Base-by-base conservation (phyloP, 2,888 invertebrate species). In the Cheiracanthium punctorium region DNA sequence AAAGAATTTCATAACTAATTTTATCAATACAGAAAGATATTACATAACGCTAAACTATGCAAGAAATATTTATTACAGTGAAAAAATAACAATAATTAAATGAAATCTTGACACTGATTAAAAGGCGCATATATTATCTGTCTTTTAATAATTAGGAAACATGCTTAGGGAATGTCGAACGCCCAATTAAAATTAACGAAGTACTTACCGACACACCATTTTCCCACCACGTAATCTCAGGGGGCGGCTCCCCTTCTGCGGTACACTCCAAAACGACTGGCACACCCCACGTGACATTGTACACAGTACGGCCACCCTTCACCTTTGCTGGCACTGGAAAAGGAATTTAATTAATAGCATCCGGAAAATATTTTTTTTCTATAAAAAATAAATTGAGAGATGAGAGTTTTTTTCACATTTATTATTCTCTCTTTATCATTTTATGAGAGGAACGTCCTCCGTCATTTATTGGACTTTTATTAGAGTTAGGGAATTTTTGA, bases 181-280 rank as follows among this genome's bases (percentile, higher is more conserved):
- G 24, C 12, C 69, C 71, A 79, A 41, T 73, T 71, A 76, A 28
- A 76, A 77, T 24, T 20, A 32, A 33, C 48, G 65, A 76, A 41
- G 72, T 67, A 80, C 85, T 86, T 70, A 89, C 89, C 88, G 87
- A 87, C 52, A 88, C 79, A 12, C 89, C 90, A 75, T 90, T 88
- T 69, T 87, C 87, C 81, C 88, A 88, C 89, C 90, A 90, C 24
- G 88, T 88, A 37, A 90, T 90, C 65, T 89, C 87, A 5, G 90
- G 90, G 17, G 90, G 85, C 1, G 90, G 90, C 80, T 90, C 90
- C 12, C 90, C 90, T 30, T 88, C 88, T 0, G 90, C 90, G 14
- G 89, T 89, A 71, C 90, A 90, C 82, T 90, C 89, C 79, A 90
- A 88, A 12, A 88, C 76, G 17, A 90, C 89, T 29, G 87, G 67